phyloP scores from a whole-genome alignment of 2,888 invertebrate species.

The Sesia bembeciformis region DNA sequence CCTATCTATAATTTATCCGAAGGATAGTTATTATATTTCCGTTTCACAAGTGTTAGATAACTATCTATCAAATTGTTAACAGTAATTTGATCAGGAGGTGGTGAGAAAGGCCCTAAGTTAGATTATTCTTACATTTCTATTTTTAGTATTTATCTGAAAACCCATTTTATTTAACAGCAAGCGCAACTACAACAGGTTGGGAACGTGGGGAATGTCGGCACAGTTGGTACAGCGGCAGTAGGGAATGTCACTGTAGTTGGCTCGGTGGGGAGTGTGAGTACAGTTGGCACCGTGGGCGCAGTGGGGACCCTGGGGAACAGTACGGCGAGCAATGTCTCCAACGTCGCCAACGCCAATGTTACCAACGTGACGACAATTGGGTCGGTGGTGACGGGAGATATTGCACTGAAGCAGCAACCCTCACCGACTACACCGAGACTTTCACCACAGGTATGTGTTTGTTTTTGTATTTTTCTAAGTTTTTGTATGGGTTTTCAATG shows the following conservation, averaged over 20 bases:
- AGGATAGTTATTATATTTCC: too few species aligned
- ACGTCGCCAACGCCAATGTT: conserved; percentile 13
- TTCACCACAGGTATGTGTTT: conserved; percentile 48
- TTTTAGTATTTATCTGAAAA: not conserved
- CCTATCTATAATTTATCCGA: too few species aligned
- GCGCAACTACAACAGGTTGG: conserved; percentile 78
- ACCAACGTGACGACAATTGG: conserved; percentile 8
- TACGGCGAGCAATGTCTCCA: conserved; percentile 18
- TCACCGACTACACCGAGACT: conserved; percentile 56
- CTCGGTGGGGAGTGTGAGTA: conserved; percentile 18
- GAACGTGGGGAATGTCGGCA: conserved; percentile 32
- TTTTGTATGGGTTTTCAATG: too few species aligned
- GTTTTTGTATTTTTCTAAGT: too few species aligned
- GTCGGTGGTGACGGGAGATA: conserved; percentile 30
- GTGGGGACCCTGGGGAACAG: conserved; percentile 21
- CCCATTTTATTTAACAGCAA: conserved; percentile 62
- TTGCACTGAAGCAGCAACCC: conserved; percentile 54
- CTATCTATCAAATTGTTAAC: too few species aligned
- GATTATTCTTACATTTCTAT: not conserved
- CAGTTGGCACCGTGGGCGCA: conserved; percentile 23
- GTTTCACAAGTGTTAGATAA: too few species aligned
- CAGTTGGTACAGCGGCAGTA: conserved; percentile 18
- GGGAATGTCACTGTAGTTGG: conserved; percentile 18
- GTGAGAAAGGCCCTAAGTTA: not conserved
- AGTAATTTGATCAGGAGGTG: too few species aligned